A percentile compares a stretch with the other conserved stretches of the same genome.
Conservation (phyloP, 2,888 invertebrate genomes). For the Drosophila algonquin region DNA sequence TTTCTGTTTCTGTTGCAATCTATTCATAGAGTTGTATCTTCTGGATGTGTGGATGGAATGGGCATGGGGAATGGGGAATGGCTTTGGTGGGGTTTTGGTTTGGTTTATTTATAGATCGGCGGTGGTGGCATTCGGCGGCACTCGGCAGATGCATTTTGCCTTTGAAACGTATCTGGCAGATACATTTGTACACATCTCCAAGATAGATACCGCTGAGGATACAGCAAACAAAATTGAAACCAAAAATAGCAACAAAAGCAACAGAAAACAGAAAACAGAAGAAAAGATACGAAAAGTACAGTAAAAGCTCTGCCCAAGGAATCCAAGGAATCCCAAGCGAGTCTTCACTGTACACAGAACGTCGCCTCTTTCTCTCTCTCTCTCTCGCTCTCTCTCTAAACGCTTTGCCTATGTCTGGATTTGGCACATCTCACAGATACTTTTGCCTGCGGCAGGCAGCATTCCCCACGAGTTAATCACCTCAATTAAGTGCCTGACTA, state of each 20-base stretch:
- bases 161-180: conserved; percentile 72
- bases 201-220: conserved; percentile 22
- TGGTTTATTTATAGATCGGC: conserved; percentile 61
- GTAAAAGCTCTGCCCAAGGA: neutral
- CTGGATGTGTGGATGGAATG: conserved; percentile 42
- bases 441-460: conserved; percentile 8
- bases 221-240: conserved; percentile 55
- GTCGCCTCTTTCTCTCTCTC: no score
- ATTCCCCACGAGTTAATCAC: conserved; percentile 66
- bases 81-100: conserved; percentile 44
- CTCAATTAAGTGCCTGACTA: conserved; percentile 42
- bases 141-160: conserved; percentile 58
- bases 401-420: conserved; percentile 61
- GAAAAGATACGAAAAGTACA: neutral
- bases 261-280: no score
- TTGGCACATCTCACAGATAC: conserved; percentile 52
- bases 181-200: conserved; percentile 49
- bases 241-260: conserved; percentile 59
- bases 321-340: no score
- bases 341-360: conserved; percentile 37
- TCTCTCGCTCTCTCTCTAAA: conserved; percentile 31
- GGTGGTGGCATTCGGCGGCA: conserved; percentile 1
- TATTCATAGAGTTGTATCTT: conserved; percentile 43
- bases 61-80: conserved; percentile 26
- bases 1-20: conserved; percentile 1